phyloP scores from a whole-genome alignment of 2,113 vertebrate species.

The Grantiella picta region DNA sequence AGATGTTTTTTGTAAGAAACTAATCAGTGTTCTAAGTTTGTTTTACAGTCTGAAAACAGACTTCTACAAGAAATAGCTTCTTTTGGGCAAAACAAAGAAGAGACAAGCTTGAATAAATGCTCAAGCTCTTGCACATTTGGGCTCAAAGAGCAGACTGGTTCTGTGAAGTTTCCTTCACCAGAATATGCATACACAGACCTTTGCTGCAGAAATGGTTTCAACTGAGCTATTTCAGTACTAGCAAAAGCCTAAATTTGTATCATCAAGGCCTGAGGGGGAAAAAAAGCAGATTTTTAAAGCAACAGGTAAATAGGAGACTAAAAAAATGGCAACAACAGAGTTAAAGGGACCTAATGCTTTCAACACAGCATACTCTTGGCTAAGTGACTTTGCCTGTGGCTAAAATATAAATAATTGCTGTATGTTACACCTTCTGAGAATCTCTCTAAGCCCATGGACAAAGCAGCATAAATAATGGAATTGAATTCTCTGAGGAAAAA shows the following conservation, averaged over 20 bases:
- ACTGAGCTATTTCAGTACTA: not conserved
- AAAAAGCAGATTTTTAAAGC: not conserved
- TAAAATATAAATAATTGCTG: not conserved
- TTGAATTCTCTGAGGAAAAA: not conserved
- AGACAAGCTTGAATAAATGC: not conserved
- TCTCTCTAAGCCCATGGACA: not conserved
- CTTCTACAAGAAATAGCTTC: not conserved
- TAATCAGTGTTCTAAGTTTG: not conserved
- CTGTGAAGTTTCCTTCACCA: not conserved
- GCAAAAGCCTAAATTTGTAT: not conserved
- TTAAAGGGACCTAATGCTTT: not conserved
- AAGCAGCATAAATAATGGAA: not conserved
- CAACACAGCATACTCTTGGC: not conserved
- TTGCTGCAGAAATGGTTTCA: not conserved
- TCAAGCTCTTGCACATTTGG: not conserved
- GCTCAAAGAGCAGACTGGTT: not conserved
- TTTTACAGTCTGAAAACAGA: not conserved
- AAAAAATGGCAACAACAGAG: not conserved
- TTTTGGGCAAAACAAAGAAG: not conserved
- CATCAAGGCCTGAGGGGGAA: not conserved
- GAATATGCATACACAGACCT: not conserved
- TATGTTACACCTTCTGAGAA: not conserved
- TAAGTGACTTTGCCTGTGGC: slow-evolving; percentile 1
- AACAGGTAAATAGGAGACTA: not conserved
- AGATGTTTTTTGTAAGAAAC: not conserved